These are phyloP conservation scores for Hyposoter dolosus DNA, from an alignment of 2,888 invertebrate genomes.

Conservation along the genomic window DNA sequence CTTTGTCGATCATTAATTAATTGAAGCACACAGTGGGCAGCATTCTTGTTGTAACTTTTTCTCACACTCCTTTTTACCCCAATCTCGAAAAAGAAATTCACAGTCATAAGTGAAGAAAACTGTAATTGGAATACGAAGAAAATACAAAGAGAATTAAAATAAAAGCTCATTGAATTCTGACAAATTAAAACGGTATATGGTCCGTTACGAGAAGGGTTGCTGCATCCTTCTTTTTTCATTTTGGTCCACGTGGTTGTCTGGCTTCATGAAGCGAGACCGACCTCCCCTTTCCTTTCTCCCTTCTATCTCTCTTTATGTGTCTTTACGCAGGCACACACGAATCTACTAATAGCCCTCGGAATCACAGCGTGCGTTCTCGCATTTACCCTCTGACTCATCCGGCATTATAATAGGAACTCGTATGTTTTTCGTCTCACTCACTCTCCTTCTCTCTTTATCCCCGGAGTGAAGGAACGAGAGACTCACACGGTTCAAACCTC, in stretches of 20 bases:
- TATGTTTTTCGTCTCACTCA: constrained; percentile 36
- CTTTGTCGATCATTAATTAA: not conserved
- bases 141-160: not conserved
- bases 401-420: constrained; percentile 77
- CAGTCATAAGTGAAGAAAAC: not conserved
- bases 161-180: not conserved
- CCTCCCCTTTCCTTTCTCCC: constrained; percentile 13
- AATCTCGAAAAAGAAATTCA: not conserved
- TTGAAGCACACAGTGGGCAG: not conserved
- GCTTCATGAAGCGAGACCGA: constrained; percentile 50
- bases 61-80: not conserved
- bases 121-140: not conserved
- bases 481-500: constrained; percentile 62
- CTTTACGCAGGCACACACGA: constrained; percentile 44
- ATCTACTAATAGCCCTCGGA: constrained; percentile 77
- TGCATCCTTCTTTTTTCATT: constrained; percentile 47
- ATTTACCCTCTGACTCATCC: constrained; percentile 74
- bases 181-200: constrained; percentile 50
- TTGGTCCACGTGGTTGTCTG: constrained; percentile 65
- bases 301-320: constrained; percentile 19
- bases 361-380: constrained; percentile 74
- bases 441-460: not conserved
- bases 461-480: constrained; percentile 44
- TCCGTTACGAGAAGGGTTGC: constrained; percentile 9
- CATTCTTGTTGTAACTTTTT: too few relatives aligned